Base-by-base conservation (phyloP, 2,888 invertebrate genomes). In the Muschampia plurimacula region DNA sequence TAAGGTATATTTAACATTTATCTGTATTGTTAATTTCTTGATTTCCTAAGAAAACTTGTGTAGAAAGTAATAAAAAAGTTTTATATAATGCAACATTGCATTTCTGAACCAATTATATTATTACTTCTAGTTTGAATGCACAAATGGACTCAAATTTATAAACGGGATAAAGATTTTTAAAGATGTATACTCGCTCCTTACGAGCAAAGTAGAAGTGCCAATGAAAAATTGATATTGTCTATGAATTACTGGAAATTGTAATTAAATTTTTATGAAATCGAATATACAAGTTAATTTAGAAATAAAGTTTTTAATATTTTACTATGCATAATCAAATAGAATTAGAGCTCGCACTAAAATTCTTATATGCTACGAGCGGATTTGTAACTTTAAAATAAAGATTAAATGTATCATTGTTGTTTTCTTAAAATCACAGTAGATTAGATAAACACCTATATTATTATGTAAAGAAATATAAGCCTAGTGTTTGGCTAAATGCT, bases 301-400 rank as follows among this genome's bases (percentile, higher is more conserved):
- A 41, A 62, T 63, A 52, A 28, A 28, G 46, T 55, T 32, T 65
- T 57, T 59, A 36, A 59, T 62, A 49, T 36, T 32, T 32, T 59
- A 62, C 32, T 6, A 41, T 41, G 44, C 28, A 52, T 69, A 69
- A 62, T 49, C 6, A 8, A 44, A 62, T 39, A 52, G 36, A 59
- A n/a, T n/a, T n/a, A n/a, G n/a, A 44, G 57, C 65, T 67, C 49
- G 13, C 57, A 65, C 22, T 57, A 46, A 57, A 71, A 65, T 62
- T 44, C 66, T 72, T 66, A 13, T 15, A 22, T 67, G 71, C 66
- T 32, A 39, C 49, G 44, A 70, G 65, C 70, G 55, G 8, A 52
- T 67, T 72, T 72, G 67, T 67, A 69, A 72, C 64, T 63, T 66
- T 67, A n/a, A 67, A 72, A 67, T 72, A 72, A 72, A 72, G 32